Conservation (phyloP, 2,797 vertebrate genomes). For the Artibeus lituratus region DNA sequence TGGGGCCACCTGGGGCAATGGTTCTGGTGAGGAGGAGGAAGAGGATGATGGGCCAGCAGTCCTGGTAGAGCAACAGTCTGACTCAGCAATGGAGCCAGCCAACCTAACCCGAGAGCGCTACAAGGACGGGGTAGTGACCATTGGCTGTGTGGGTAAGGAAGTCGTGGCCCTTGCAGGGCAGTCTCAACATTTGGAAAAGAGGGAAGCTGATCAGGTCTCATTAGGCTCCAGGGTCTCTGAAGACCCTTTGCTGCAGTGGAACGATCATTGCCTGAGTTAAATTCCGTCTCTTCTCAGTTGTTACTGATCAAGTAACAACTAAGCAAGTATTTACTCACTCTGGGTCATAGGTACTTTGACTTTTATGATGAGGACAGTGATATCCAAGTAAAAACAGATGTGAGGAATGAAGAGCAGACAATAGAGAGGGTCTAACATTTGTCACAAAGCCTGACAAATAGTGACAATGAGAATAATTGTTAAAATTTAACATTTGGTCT, state of each 20-base stretch:
- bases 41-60: constrained; percentile 84
- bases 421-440: not conserved
- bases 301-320: not conserved
- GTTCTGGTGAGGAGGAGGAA: constrained; percentile 78
- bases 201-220: not conserved
- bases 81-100: constrained; percentile 88
- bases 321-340: not conserved
- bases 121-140: constrained; percentile 92
- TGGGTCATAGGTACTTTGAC: not conserved
- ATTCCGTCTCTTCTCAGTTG: not conserved
- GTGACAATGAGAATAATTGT: not conserved
- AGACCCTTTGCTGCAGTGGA: not conserved
- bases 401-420: not conserved
- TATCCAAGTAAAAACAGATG: not conserved
- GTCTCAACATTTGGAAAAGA: not conserved
- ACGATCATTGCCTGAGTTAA: not conserved
- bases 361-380: not conserved
- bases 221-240: not conserved
- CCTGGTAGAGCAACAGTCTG: constrained; percentile 90
- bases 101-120: constrained; percentile 87
- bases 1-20: constrained; percentile 72
- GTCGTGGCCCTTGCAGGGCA: accelerated
- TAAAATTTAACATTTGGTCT: not conserved
- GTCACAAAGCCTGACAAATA: too few species aligned
- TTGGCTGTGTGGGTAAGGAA: constrained; percentile 91